Percentiles rank a stretch among this genome's conserved stretches.
Evolutionary conservation across 2,888 invertebrate species (phyloP).

Genomic region (Eudasyphora cyanicolor): DNA sequence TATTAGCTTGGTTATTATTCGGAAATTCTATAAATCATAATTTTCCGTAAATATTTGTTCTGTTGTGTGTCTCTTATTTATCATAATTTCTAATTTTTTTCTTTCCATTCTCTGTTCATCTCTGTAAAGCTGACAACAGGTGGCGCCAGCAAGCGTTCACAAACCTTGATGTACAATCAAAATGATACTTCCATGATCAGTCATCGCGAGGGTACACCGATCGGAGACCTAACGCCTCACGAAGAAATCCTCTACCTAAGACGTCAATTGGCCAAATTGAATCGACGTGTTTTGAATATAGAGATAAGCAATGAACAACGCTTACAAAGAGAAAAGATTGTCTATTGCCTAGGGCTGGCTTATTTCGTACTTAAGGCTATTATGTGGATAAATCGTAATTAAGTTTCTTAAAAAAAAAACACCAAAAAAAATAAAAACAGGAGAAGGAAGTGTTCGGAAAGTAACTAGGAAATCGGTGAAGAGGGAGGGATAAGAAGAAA

Average conservation of each 20-base stretch:
- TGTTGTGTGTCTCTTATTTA: neutral
- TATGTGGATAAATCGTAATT: conserved; percentile 88
- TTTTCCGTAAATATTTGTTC: neutral
- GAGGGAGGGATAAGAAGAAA: neutral
- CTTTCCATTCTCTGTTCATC: neutral
- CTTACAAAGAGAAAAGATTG: conserved; percentile 91
- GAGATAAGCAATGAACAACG: conserved; percentile 92
- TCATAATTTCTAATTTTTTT: neutral
- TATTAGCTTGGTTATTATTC: conserved; percentile 2
- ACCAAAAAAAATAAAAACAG: neutral
- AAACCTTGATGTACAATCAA: conserved; percentile 70
- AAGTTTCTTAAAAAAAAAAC: no score
- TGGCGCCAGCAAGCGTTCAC: conserved; percentile 75
- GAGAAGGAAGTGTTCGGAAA: neutral
- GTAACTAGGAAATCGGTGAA: neutral
- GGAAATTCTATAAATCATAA: conserved; percentile 14
- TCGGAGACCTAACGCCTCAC: conserved; percentile 85
- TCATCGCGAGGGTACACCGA: conserved; percentile 85
- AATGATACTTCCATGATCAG: conserved; percentile 72
- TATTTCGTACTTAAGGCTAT: conserved; percentile 93
- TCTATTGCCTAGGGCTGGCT: conserved; percentile 91
- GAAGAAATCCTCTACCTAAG: conserved; percentile 92
- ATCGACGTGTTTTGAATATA: conserved; percentile 91
- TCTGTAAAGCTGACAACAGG: conserved; percentile 74
- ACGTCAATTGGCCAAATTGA: conserved; percentile 92